phyloP scores from a whole-genome alignment of 2,888 invertebrate genomes.

The Pandemis heparana region DNA sequence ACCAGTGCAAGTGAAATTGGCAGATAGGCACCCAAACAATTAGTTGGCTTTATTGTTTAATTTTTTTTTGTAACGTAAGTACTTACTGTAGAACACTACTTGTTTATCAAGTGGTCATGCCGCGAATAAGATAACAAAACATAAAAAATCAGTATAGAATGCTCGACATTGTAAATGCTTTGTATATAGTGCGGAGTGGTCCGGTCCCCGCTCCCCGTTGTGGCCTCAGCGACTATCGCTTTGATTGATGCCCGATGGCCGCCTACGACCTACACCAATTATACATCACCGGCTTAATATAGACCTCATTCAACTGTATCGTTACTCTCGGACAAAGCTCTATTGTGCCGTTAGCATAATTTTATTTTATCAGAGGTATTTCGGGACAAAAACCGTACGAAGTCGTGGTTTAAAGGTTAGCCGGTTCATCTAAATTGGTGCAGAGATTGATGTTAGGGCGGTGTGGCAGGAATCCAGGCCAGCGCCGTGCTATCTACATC shows the following conservation, averaged over 20 bases:
- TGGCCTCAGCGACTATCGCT: not conserved
- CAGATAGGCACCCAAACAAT: too few relatives aligned
- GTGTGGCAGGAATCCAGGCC: slow-evolving; percentile 1
- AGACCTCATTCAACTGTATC: not conserved
- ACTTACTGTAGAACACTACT: too few relatives aligned
- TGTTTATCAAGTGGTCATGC: too few relatives aligned
- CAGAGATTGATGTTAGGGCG: slow-evolving; percentile 3
- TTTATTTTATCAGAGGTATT: not conserved
- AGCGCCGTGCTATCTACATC: slow-evolving; percentile 29
- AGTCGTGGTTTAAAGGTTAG: not conserved
- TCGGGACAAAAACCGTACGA: not conserved
- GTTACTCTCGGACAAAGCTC: not conserved
- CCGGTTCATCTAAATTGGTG: slow-evolving; percentile 1
- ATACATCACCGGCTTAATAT: not conserved
- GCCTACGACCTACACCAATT: not conserved
- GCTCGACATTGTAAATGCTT: not conserved
- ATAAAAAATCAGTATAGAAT: not conserved
- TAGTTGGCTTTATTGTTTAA: too few relatives aligned
- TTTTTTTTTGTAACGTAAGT: too few relatives aligned
- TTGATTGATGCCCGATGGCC: not conserved
- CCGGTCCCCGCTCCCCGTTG: not conserved
- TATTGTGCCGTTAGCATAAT: not conserved
- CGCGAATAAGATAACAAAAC: too few relatives aligned
- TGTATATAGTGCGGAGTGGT: not conserved
- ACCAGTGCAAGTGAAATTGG: too few relatives aligned